A percentile compares a stretch with the other conserved stretches of the same genome.
phyloP scores from a whole-genome alignment of 2,113 vertebrate species.

The Circaetus cinerascens region DNA sequence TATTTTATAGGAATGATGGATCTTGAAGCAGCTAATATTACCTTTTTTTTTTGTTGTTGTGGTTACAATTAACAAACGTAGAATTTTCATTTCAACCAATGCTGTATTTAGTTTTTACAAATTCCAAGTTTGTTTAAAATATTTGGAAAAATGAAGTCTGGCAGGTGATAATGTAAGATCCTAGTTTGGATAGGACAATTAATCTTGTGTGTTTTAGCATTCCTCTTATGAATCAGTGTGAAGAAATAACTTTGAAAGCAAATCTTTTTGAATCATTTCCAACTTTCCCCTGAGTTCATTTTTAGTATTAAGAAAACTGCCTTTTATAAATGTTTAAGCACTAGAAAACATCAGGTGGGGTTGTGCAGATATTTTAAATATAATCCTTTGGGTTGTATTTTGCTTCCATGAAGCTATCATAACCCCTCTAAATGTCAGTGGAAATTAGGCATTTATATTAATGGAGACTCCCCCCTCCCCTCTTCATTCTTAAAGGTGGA shows the following conservation, averaged over 20 bases:
- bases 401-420: constrained; percentile 34
- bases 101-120: background rate
- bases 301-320: constrained; percentile 32
- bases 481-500: background rate
- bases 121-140: background rate
- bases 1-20: background rate
- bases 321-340: constrained; percentile 24
- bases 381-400: constrained; percentile 50
- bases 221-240: background rate
- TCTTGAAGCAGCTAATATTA: background rate
- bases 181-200: background rate
- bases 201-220: background rate
- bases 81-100: background rate
- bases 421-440: constrained; percentile 60
- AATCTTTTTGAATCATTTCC: background rate
- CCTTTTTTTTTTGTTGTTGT: background rate
- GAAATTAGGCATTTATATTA: constrained; percentile 56
- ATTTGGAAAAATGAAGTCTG: background rate
- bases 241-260: background rate
- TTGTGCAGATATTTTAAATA: constrained; percentile 30
- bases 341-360: constrained; percentile 31
- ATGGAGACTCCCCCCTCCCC: background rate
- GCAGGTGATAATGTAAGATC: background rate
- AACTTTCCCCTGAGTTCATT: constrained; percentile 36
- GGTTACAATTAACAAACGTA: background rate